Evolutionary conservation across 2,797 vertebrate genomes (phyloP), one percentile per base, ranked within the genome.

Genomic region (Anas bernieri): DNA sequence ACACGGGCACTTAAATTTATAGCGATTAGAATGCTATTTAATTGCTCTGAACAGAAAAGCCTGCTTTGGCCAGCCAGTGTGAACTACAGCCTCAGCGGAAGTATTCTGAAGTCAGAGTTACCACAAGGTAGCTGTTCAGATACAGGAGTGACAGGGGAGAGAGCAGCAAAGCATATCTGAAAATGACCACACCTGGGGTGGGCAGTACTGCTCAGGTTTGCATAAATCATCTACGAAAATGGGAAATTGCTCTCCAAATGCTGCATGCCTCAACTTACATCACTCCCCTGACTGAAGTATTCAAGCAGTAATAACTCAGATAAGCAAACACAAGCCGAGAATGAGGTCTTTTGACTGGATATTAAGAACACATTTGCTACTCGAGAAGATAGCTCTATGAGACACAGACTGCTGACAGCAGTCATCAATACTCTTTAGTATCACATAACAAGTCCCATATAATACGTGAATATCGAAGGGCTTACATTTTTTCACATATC

Each of bases 321-420:
- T 4, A 23, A 77, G 48, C 10, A 94, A 90, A 94, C 14, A n/a
- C 83, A 83, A 35, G 23, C 37, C 69, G 58, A 92, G 55, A 86
- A 87, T 2, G 21, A 83, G 63, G 72, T 68, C 26, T 82, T 59
- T 72, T 1, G 1, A 67, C 7, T 45, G 48, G 61, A 46, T 35
- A 16, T 33, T 59, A 86, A 78, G 63, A 81, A 43, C 21, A 48
- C 11, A 33, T 41, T 66, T 90, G 76, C 33, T 76, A 21, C 63
- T 52, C 30, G 55, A 41, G 72, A 46, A 73, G 81, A 74, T 3
- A 17, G 56, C 28, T 39, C 54, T 62, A 33, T 0, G 15, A 82
- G 76, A 86, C 33, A 23, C 8, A 14, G 93, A 16, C 50, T 45
- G 33, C 20, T 77, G 75, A 35, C 43, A 35, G 41, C 93, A 86